Percentiles rank a stretch among this genome's conserved stretches.
These are phyloP conservation scores for Perdita meconis DNA, from an alignment of 2,888 invertebrate species.

Conservation along the genomic window DNA sequence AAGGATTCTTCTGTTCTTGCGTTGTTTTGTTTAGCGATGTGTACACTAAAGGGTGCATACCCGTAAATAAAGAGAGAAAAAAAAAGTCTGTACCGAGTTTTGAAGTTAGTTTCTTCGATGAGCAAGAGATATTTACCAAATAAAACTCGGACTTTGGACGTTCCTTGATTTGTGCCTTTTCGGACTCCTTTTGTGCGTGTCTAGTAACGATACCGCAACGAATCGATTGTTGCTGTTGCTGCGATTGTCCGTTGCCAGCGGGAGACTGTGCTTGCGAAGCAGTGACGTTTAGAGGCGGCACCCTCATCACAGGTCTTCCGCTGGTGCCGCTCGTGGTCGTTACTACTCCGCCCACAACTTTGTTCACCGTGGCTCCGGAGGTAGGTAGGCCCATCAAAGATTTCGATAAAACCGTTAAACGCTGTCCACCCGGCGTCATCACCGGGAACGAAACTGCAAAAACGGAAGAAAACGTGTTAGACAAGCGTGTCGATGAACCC, in stretches of 20 bases:
- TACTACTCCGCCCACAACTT: constrained; percentile 78
- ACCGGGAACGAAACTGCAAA: constrained; percentile 82
- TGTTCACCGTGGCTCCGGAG: constrained; percentile 76
- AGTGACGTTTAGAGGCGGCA: constrained; percentile 82
- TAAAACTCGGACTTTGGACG: constrained; percentile 82
- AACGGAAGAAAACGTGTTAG: constrained; percentile 26
- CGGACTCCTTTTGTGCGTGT: constrained; percentile 74
- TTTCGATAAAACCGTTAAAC: constrained; percentile 86
- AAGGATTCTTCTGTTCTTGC: too few relatives aligned
- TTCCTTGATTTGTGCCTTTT: constrained; percentile 72
- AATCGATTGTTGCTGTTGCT: constrained; percentile 59
- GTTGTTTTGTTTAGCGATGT: too few relatives aligned
- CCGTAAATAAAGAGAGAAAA: too few relatives aligned
- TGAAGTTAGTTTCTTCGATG: too few relatives aligned
- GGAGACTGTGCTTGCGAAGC: constrained; percentile 73
- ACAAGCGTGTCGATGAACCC: too few relatives aligned
- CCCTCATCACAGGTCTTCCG: constrained; percentile 81
- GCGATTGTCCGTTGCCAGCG: constrained; percentile 67
- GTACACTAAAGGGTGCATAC: too few relatives aligned
- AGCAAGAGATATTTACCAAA: constrained; percentile 72
- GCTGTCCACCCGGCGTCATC: constrained; percentile 86
- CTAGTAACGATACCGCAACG: constrained; percentile 77
- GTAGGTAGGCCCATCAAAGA: constrained; percentile 84
- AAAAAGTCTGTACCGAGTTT: too few relatives aligned
- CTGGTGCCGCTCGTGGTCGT: constrained; percentile 76